Evolutionary conservation across 2,888 invertebrate genomes (phyloP), one percentile per base, ranked within the genome.

Genomic region (Notodonta ziczac): DNA sequence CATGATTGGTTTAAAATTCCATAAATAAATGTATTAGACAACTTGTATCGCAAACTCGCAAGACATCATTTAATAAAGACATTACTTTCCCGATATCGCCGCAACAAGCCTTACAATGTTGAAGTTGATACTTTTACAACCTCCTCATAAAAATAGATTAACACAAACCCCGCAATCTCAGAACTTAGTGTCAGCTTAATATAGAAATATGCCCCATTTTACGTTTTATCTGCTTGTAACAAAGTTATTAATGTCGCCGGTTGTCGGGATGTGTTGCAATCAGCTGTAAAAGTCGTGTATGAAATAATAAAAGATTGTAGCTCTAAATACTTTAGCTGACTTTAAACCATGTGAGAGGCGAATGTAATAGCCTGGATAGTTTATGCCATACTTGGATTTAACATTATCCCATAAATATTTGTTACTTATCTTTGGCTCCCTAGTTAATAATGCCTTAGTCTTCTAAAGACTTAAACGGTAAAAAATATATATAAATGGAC

Each of bases 131-230:
- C 46, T 46, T 46, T 46, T 13, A 51, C 59, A 57, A 42, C 54
- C 40, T 2, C 13, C 12, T 50, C 12, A 35, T 57, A 50, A 57
- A 57, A 57, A 35, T 16, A 58, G 51, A 58, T 58, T 51, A 58
- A 52, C 52, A 40, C 14, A 5, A 3, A 8, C 24, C 53, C 14
- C 13, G 39, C n/a, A 16, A 48, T 56, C 44, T 24, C 14, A 46
- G 58, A 51, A 52, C 35, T 62, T 56, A 58, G 14, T 53, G 58
- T 56, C 51, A 16, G 16, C 58, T 57, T 53, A 59, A 54, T 46
- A 16, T 40, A 46, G 48, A 62, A 55, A 55, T 59, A 59, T 50
- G 24, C 12, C 32, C 55, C 39, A 40, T 55, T 55, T 42, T 39
- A 54, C 56, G 12, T 32, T 51, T 53, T 46, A 59, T 54, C 14